Evolutionary conservation across 2,797 vertebrate genomes (phyloP).

Genomic region (Microhierax caerulescens): DNA sequence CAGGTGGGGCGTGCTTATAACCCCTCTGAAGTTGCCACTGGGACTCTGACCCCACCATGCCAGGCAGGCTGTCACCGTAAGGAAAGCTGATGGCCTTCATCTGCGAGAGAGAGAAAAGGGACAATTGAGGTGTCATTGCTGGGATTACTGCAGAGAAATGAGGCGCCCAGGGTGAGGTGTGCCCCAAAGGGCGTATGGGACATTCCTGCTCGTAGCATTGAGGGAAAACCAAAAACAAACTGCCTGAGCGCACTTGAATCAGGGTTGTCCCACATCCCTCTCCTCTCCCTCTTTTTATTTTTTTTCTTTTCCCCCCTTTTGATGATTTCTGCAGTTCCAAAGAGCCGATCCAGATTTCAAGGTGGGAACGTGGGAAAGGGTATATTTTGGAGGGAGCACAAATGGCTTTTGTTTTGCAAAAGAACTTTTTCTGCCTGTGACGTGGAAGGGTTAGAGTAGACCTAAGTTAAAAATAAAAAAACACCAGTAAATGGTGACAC

Average conservation of each 20-base stretch:
- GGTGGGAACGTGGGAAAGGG: not conserved
- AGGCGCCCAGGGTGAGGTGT: fast-evolving
- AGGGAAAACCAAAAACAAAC: not conserved
- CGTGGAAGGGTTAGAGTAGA: not conserved
- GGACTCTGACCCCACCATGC: fast-evolving
- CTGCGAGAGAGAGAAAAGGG: not conserved
- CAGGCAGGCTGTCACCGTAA: not conserved
- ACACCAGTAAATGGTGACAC: not conserved
- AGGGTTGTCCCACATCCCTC: not conserved
- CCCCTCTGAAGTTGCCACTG: not conserved
- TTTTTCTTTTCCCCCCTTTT: too few species aligned
- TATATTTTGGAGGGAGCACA: not conserved
- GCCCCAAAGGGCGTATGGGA: not conserved
- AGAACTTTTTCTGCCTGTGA: not conserved
- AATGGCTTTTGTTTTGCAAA: not conserved
- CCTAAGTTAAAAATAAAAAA: not conserved
- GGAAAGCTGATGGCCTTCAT: not conserved
- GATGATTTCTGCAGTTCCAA: not conserved
- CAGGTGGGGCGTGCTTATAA: not conserved
- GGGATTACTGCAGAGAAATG: fast-evolving
- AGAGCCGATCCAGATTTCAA: not conserved
- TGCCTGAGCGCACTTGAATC: not conserved
- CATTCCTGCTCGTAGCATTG: not conserved
- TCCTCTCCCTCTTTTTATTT: not conserved
- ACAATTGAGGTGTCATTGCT: fast-evolving